Base-by-base conservation (phyloP, 2,797 vertebrate genomes). In the Naso thynnoides region DNA sequence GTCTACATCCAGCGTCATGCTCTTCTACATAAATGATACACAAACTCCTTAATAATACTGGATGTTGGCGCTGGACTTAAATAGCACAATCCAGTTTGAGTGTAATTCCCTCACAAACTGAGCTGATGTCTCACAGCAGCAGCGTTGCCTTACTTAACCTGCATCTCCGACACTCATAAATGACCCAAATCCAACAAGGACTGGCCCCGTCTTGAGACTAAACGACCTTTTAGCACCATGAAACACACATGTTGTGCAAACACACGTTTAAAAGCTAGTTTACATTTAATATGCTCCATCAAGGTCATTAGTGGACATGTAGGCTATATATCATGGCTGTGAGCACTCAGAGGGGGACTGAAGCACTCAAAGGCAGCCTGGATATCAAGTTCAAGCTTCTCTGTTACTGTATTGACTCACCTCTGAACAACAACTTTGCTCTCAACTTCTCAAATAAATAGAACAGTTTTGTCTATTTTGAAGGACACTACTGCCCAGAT, bases 291-390 rank as follows among this genome's bases (percentile, higher is more conserved):
- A 80, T 74, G 65, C 80, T 73, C 74, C 84, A 60, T 76, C 80
- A 85, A 88, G 92, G 90, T 88, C 80, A 86, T 84, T 73, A 85
- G 88, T 88, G 85, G 83, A 90, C 63, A 65, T 89, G 90, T 88
- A 87, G 68, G 52, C 86, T 84, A 90, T 93, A 87, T 64, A 93
- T 95, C 93, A 94, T 65, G 70, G 59, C 76, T 70, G 62, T 49
- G 70, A 87, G 79, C 76, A 83, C 75, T 74, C 79, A 77, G 70
- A 87, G 53, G 56, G 67, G 71, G 48, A 68, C 71, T 55, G 67
- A 81, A 68, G 74, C 69, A 78, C 68, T 69, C 58, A 76, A 84
- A 82, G 82, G 77, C 72, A 81, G 78, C 42, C 63, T 73, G 45
- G n/a, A n/a, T n/a, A n/a, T n/a, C n/a, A n/a, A n/a, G n/a, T n/a